Percentiles rank a stretch among this genome's conserved stretches.
Evolutionary conservation across 2,797 vertebrate genomes (phyloP).

Genomic region (Merluccius polli): DNA sequence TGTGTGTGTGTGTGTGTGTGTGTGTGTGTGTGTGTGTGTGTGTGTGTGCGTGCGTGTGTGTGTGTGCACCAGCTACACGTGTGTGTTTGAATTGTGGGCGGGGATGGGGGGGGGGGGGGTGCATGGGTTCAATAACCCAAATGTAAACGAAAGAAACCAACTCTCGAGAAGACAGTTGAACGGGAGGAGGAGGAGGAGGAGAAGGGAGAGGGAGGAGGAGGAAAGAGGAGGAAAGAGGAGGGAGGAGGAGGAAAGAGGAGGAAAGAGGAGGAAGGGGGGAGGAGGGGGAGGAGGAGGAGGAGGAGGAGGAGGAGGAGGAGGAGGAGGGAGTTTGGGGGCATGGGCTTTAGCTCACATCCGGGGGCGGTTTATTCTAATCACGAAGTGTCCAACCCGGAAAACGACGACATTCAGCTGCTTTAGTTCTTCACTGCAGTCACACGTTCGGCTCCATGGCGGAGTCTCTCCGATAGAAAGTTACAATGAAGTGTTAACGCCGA

Average conservation of each 20-base stretch:
- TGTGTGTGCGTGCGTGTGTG: too few species aligned
- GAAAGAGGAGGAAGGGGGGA: constrained; percentile 17
- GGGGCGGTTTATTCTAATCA: constrained; percentile 76
- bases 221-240: neutral
- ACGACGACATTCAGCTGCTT: constrained; percentile 40
- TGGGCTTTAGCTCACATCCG: constrained; percentile 68
- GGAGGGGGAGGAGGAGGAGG: constrained; percentile 26
- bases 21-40: too few species aligned
- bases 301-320: constrained; percentile 30
- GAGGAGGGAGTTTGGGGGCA: constrained; percentile 36
- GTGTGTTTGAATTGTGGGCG: too few species aligned
- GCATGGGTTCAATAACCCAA: too few species aligned
- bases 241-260: constrained; percentile 35
- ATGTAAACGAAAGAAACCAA: too few species aligned
- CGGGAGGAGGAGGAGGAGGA: constrained; percentile 33
- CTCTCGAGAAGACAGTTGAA: too few species aligned
- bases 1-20: too few species aligned
- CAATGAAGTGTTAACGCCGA: constrained; percentile 21
- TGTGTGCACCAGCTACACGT: too few species aligned
- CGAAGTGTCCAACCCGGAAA: constrained; percentile 71
- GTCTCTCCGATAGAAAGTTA: constrained; percentile 12
- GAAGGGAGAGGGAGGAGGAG: constrained; percentile 34
- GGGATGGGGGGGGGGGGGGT: too few species aligned
- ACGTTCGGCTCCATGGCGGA: too few species aligned
- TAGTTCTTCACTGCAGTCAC: neutral